Conservation (phyloP, 2,888 invertebrate genomes). For the Anaspis maculata region DNA sequence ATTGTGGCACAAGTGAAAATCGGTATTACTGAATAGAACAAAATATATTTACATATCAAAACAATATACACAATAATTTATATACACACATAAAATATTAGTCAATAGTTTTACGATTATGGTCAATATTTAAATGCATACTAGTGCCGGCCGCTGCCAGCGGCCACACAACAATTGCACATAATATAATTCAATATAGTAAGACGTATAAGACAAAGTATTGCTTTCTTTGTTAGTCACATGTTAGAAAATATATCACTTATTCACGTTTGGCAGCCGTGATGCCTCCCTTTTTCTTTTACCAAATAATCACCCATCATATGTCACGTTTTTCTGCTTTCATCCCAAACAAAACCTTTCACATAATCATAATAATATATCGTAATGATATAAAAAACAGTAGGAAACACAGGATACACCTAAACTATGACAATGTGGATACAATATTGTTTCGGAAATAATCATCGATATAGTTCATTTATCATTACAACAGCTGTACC, state of each 20-base stretch:
- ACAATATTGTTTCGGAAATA: constrained; percentile 9
- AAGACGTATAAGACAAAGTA: constrained; percentile 60
- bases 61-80: constrained; percentile 45
- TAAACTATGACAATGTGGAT: constrained; percentile 15
- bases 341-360: too few relatives aligned
- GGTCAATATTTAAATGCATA: constrained; percentile 32
- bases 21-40: constrained; percentile 44
- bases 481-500: constrained; percentile 44
- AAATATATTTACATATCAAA: constrained; percentile 46
- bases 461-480: constrained; percentile 30
- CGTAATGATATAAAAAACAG: too few relatives aligned
- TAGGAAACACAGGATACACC: too few relatives aligned
- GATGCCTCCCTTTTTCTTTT: constrained; percentile 6
- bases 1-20: too few relatives aligned
- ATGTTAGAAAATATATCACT: constrained; percentile 63
- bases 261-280: constrained; percentile 30
- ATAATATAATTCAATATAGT: constrained; percentile 42
- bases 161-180: constrained; percentile 41
- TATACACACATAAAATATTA: constrained; percentile 43
- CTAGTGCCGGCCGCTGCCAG: constrained; percentile 31
- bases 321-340: too few relatives aligned
- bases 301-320: too few relatives aligned
- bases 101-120: constrained; percentile 36
- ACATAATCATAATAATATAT: too few relatives aligned
- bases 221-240: constrained; percentile 70